Evolutionary conservation across 2,888 invertebrate genomes (phyloP), one percentile per base, ranked within the genome.

Genomic region (Zelleria hepariella): DNA sequence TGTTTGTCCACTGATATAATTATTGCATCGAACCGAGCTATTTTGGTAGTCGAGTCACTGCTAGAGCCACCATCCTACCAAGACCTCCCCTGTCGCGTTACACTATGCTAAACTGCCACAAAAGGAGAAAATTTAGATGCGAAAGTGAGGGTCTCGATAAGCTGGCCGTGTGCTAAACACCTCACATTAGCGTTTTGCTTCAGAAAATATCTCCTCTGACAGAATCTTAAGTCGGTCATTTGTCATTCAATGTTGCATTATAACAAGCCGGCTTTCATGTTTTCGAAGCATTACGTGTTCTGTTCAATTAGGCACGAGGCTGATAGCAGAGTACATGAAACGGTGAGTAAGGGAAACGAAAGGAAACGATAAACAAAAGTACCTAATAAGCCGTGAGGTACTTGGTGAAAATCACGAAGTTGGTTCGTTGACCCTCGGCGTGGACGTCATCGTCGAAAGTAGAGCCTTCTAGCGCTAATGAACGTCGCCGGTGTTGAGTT

Each of bases 1-100:
- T 58, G 58, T 58, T 58, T 51, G 52, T 80, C 77, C 75, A 81
- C 79, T 84, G 85, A 84, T 86, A 84, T 85, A 85, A 86, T 86
- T 84, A 85, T 82, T 86, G 82, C 84, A 80, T 77, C 69, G 81
- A 75, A 73, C 76, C 74, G 74, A 72, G 82, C 84, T 86, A 86
- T 86, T 85, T 82, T 72, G 71, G 86, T 80, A 72, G 68, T 61
- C 78, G 78, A 81, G 73, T 82, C 82, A 79, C 73, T 67, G 67
- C 68, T 64, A 66, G 48, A 65, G 65, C 47, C 60, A 62, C 82
- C 80, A 79, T 66, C 64, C 26, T 75, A 75, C 67, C 60, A 60
- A 66, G 82, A 75, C 42, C 77, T 66, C 64, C 77, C 67, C 64
- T 66, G 63, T 62, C 60, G 65, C 64, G 62, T 60, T 60, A 62